These are phyloP conservation scores for Eueremaeus valkanovi DNA, from an alignment of 2,888 invertebrate species.

Conservation along the genomic window DNA sequence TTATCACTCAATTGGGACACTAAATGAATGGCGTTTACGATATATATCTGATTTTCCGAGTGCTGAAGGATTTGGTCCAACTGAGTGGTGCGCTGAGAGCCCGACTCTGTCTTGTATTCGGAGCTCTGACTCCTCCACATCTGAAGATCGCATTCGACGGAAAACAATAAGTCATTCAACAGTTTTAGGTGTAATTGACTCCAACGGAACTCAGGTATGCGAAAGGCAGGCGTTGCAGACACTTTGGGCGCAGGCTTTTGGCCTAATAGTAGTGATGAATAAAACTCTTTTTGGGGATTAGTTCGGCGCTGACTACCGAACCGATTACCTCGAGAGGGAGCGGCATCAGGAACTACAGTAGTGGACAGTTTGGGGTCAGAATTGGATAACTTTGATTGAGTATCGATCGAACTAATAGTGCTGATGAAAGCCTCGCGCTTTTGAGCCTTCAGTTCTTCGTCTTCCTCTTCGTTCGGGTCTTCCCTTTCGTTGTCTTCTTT, in stretches of 20 bases:
- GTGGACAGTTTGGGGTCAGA: not conserved
- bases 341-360: conserved; percentile 43
- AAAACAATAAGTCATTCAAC: conserved; percentile 90
- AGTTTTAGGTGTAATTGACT: conserved; percentile 96
- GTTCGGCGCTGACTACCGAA: conserved; percentile 17
- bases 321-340: conserved; percentile 44
- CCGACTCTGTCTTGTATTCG: conserved; percentile 31
- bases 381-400: conserved; percentile 24
- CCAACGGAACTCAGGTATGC: conserved; percentile 99
- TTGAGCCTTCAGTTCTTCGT: conserved; percentile 42
- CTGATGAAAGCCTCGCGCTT: conserved; percentile 36
- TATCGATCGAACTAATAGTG: conserved; percentile 41
- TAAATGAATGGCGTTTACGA: conserved; percentile 97
- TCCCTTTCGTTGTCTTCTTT: conserved; percentile 42
- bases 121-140: conserved; percentile 65
- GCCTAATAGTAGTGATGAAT: conserved; percentile 2
- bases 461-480: conserved; percentile 44
- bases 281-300: conserved; percentile 16
- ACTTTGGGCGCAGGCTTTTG: conserved; percentile 56
- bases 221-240: conserved; percentile 87
- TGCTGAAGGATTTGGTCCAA: conserved; percentile 41
- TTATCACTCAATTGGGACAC: conserved; percentile 98
- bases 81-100: not conserved
- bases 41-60: conserved; percentile 94
- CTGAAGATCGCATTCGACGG: conserved; percentile 95